These are phyloP conservation scores for Microctenopoma lineatum DNA, from an alignment of 2,797 vertebrate genomes.

Conservation along the genomic window DNA sequence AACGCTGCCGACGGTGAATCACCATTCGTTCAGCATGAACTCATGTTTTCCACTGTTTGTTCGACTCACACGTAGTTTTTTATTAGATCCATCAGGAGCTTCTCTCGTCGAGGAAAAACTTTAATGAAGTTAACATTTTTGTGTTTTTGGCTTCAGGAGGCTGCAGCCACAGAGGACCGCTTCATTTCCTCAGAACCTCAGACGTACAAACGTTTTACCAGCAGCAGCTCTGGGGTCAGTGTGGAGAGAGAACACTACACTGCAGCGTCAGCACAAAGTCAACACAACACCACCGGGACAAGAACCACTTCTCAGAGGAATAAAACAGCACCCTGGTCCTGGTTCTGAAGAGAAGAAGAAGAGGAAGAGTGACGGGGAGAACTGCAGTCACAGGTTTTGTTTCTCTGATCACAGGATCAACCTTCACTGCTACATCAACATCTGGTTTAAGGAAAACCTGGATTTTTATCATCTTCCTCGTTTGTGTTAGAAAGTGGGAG, in stretches of 20 bases:
- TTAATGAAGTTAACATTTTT: conserved; percentile 43
- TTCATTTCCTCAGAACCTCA: conserved; percentile 35
- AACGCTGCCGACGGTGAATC: no score
- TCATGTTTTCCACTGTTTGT: conserved; percentile 32
- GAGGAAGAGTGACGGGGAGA: no score
- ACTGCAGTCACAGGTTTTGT: no score
- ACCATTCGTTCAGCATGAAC: conserved; percentile 10
- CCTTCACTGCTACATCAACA: no score
- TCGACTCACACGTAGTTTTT: conserved; percentile 34
- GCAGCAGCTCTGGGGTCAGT: neutral
- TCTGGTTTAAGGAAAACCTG: no score
- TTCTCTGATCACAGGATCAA: no score
- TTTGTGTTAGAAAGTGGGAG: no score
- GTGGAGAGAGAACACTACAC: neutral
- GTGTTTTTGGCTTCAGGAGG: conserved; percentile 11
- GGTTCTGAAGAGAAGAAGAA: no score
- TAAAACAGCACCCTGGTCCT: no score
- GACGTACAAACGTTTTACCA: neutral
- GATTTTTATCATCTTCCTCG: no score
- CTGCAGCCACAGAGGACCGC: conserved; percentile 17
- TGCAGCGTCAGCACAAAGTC: neutral
- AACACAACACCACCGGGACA: neutral
- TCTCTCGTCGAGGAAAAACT: conserved; percentile 24
- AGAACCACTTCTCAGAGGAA: neutral
- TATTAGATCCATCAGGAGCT: conserved; percentile 41